Base-by-base conservation (phyloP, 2,113 vertebrate species). In the Aegotheles bennettii region DNA sequence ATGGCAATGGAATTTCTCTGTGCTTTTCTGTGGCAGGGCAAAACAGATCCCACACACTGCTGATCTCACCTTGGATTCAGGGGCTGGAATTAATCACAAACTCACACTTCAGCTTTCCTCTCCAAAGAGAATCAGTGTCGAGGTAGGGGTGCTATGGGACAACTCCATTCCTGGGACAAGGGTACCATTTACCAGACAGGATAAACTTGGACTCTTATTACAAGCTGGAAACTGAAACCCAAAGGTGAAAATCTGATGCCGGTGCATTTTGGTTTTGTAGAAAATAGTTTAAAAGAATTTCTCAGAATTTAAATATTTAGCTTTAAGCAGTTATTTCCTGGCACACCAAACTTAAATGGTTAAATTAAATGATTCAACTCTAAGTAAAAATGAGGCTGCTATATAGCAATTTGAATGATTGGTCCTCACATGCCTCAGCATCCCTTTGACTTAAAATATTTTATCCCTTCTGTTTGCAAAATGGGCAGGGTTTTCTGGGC, bases 61-160 rank as follows among this genome's bases (percentile, higher is more conserved):
- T 70, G 51, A 68, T 68, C 67, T 75, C 42, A 75, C 21, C 53
- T 38, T 42, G 26, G n/a, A 38, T 85, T 87, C 38, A 71, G 43
- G 45, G 75, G 21, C 24, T 94, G 91, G 75, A 89, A 85, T 87
- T 73, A 19, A 24, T 64, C 59, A 38, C 48, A 21, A 82, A 51
- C 19, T 84, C 43, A n/a, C 45, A 40, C 15, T 42, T 65, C 48
- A 48, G n/a, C 50, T 8, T 83, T 76, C 40, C 25, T 82, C 40
- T 79, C 13, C 57, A 13, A 47, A 36, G 35, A 74, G 53, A 9
- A 54, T 67, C 73, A n/a, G 31, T 0, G 1, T 8, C 0, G 0
- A 42, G 16, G 10, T 38, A 50, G 50, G 31, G 40, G 23, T 16
- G 36, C n/a, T 15, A 4, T 38, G 63, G 48, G 48, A 48, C 15